These are phyloP conservation scores for Halcyon leucocephala DNA, from an alignment of 2,797 vertebrate species.

Conservation along the genomic window DNA sequence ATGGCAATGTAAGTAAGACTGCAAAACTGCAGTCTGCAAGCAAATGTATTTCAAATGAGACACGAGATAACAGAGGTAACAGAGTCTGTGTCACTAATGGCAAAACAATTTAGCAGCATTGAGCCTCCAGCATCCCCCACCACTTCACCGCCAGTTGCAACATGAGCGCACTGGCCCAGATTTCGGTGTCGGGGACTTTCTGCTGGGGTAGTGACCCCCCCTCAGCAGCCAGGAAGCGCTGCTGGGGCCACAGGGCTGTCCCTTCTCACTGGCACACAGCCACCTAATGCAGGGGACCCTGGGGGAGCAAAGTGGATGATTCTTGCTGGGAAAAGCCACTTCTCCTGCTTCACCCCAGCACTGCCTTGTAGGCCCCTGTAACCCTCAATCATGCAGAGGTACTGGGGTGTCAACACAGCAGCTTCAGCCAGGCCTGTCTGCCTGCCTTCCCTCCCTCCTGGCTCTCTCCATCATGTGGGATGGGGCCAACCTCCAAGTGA, in stretches of 20 bases:
- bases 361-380: fast-evolving
- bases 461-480: fast-evolving
- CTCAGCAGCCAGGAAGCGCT: not conserved
- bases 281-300: not conserved
- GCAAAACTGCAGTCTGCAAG: slow-evolving; percentile 10
- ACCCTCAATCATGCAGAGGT: fast-evolving
- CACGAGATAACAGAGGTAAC: slow-evolving; percentile 42
- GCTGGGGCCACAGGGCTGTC: fast-evolving
- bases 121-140: not conserved
- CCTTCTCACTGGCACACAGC: fast-evolving
- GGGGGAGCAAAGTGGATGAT: fast-evolving
- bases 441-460: not conserved
- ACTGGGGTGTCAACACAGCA: fast-evolving
- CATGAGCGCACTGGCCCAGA: not conserved
- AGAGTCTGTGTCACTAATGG: not conserved
- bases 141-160: not conserved
- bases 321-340: not conserved
- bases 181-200: not conserved
- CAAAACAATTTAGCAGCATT: not conserved
- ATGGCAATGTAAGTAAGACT: slow-evolving; percentile 63
- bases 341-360: not conserved
- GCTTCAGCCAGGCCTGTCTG: not conserved
- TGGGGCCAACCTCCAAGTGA: not conserved
- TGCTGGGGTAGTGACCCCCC: too few species aligned
- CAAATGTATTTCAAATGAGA: slow-evolving; percentile 48